Conservation (phyloP, 2,888 invertebrate genomes). For the Rhingia rostrata region DNA sequence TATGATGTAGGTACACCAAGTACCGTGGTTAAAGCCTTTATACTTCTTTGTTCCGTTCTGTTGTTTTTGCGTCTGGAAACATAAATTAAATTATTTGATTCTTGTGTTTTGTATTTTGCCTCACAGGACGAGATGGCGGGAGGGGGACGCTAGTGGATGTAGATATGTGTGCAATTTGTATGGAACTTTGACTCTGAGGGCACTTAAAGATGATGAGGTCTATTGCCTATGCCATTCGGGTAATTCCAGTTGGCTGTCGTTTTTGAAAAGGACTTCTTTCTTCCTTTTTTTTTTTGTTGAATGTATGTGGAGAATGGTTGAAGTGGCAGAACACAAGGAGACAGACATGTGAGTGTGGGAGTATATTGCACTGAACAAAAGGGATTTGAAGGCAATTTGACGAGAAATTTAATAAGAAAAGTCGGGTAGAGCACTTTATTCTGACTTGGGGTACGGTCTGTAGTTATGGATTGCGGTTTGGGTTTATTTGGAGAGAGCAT, state of each 20-base stretch:
- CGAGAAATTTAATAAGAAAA: slow-evolving; percentile 17
- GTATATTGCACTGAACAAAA: not conserved
- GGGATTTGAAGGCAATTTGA: slow-evolving; percentile 15
- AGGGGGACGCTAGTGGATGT: no score
- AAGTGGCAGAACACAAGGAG: slow-evolving; percentile 8
- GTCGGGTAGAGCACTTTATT: not conserved
- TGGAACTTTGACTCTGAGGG: slow-evolving; percentile 51
- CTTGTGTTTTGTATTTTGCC: slow-evolving; percentile 42
- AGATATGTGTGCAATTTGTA: not conserved
- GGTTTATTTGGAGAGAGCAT: no score
- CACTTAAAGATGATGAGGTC: slow-evolving; percentile 67
- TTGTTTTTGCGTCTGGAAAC: slow-evolving; percentile 61
- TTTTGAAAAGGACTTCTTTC: not conserved
- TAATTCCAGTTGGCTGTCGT: slow-evolving; percentile 35
- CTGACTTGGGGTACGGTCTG: no score
- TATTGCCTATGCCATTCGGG: slow-evolving; percentile 61
- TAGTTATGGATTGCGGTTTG: no score
- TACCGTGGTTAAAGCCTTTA: slow-evolving; percentile 47
- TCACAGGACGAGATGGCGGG: not conserved
- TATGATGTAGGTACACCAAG: slow-evolving; percentile 7
- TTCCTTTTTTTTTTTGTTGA: not conserved
- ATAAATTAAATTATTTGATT: slow-evolving; percentile 74
- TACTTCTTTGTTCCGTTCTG: slow-evolving; percentile 33
- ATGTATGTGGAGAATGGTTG: not conserved
- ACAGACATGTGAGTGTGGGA: not conserved